phyloP scores from a whole-genome alignment of 2,797 vertebrate species.

The Microctenopoma stevenorrisi region DNA sequence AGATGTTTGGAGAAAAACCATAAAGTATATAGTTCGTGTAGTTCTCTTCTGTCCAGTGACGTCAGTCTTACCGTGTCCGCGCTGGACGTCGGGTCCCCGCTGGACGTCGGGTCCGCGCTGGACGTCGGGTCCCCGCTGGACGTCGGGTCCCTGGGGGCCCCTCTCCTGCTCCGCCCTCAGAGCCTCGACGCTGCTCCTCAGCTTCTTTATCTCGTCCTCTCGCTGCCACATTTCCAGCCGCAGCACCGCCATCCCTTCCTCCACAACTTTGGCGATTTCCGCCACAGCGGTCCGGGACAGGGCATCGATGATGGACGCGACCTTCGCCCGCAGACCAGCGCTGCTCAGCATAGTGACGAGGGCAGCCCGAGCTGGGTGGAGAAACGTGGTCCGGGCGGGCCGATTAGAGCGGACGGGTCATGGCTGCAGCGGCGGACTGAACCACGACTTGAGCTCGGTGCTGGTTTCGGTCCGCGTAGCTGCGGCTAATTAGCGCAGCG shows the following conservation, averaged over 20 bases:
- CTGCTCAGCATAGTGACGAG: conserved; percentile 71
- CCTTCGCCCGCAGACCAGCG: conserved; percentile 75
- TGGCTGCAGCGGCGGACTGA: not conserved
- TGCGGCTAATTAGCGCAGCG: not conserved
- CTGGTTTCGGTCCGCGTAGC: conserved; percentile 1
- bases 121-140: not conserved
- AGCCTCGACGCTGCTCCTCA: conserved; percentile 73
- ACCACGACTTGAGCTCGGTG: not conserved
- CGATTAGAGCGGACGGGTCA: not conserved
- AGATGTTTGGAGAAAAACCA: too few relatives aligned
- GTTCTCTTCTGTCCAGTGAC: too few relatives aligned
- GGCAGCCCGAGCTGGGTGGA: not conserved
- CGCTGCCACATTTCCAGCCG: conserved; percentile 77
- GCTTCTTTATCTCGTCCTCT: conserved; percentile 75
- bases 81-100: too few relatives aligned
- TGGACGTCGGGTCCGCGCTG: too few relatives aligned
- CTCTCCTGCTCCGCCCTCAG: conserved; percentile 63
- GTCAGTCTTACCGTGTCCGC: too few relatives aligned
- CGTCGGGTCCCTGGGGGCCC: conserved; percentile 26
- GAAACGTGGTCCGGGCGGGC: not conserved
- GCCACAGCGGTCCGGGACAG: conserved; percentile 81
- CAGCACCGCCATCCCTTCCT: conserved; percentile 79
- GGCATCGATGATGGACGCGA: conserved; percentile 80
- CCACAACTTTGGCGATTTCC: conserved; percentile 81
- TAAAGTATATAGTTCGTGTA: too few relatives aligned